Base-by-base conservation (phyloP, 1,140 invertebrate genomes). In the Micrasema minimum region DNA sequence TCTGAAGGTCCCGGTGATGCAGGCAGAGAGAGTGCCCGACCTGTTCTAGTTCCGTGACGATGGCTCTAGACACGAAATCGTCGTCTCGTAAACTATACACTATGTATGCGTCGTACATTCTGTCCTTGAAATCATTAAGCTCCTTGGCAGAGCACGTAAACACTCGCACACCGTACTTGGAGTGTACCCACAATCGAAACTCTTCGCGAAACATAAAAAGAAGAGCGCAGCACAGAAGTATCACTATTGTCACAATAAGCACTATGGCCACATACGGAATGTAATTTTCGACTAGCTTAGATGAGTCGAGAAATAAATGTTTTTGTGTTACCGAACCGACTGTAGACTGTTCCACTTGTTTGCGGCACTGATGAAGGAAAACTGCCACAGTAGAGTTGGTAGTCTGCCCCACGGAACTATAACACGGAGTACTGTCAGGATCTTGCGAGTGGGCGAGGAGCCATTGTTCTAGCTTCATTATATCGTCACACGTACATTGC, bases 121-220 rank as follows among this genome's bases (percentile, higher is more conserved):
- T 90, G 71, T 83, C 83, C 77, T 84, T 85, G 65, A 84, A 83
- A 22, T 82, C 75, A 76, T 87, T 79, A 78, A 84, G 84, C 35
- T 82, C 81, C 72, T 83, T 87, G 78, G 85, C 86, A 77, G 76
- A 90, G 87, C 68, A 94, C 83, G 79, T 84, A 76, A 90, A 93
- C 46, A 96, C 87, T 61, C 93, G 86, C n/a, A 95, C 86, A 1
- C 94, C 94, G 81, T 96, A 96, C 73, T 90, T 90, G 37, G 94
- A 93, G 79, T 95, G 95, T 68, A 95, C 86, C 93, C 94, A 96
- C 65, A 96, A 89, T 71, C 93, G 89, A 62, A 96, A 90, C 62
- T 93, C 89, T 80, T 95, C 92, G 57, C 93, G 86, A 78, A 95
- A 94, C 77, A 95, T 89, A 72, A 96, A 93, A 48, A 91, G 89